Conservation (phyloP, 1,140 invertebrate species). For the Apolygus lucorum region DNA sequence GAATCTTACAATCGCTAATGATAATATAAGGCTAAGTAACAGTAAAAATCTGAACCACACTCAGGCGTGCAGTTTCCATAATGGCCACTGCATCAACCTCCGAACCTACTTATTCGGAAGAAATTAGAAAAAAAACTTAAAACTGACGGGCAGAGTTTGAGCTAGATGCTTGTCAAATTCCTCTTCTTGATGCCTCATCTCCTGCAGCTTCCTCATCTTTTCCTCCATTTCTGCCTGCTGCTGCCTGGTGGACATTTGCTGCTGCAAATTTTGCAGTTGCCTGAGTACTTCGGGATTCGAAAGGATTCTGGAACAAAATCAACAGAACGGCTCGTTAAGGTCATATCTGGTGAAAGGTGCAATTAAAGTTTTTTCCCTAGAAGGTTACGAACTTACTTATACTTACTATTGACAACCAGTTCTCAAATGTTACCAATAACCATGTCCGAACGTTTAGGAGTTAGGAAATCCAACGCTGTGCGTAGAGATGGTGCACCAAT, state of each 20-base stretch:
- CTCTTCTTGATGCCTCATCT: slow-evolving; percentile 65
- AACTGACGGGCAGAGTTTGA: slow-evolving; percentile 53
- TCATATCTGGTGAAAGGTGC: no score
- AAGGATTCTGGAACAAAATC: slow-evolving; percentile 44
- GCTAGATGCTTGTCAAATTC: slow-evolving; percentile 71
- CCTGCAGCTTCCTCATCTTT: slow-evolving; percentile 56
- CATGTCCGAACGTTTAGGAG: no score
- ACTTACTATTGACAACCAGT: no score
- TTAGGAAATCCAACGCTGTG: no score
- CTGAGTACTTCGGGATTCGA: slow-evolving; percentile 63
- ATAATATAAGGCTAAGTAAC: no score
- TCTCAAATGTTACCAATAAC: no score
- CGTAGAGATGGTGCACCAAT: no score
- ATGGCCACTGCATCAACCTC: slow-evolving; percentile 1
- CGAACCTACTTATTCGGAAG: background rate
- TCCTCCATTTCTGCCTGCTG: slow-evolving; percentile 56
- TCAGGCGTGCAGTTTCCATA: slow-evolving; percentile 14
- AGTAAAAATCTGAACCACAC: slow-evolving; percentile 20
- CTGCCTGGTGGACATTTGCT: slow-evolving; percentile 40
- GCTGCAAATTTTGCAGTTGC: slow-evolving; percentile 55
- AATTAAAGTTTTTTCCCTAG: no score
- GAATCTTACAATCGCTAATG: no score
- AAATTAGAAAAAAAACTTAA: slow-evolving; percentile 26
- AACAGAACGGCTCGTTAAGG: no score
- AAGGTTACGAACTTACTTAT: no score